Evolutionary conservation across 2,888 invertebrate genomes (phyloP).

Genomic region (Apotomis betuletana): DNA sequence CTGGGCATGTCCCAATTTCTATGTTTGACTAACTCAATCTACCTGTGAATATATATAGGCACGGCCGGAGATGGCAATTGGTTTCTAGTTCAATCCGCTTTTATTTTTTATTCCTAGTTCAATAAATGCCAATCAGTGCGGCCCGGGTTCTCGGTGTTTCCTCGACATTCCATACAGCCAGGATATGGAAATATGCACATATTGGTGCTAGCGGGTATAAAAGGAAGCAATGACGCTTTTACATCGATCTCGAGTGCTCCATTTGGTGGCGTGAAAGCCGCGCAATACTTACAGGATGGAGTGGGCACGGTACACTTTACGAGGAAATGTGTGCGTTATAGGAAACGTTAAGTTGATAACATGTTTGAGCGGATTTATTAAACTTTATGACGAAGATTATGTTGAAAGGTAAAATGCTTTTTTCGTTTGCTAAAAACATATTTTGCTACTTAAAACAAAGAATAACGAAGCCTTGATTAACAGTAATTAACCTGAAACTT

Average conservation of each 20-base stretch:
- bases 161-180: slow-evolving; percentile 17
- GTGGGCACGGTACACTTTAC: slow-evolving; percentile 5
- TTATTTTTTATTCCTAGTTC: slow-evolving; percentile 37
- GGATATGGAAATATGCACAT: slow-evolving; percentile 33
- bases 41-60: slow-evolving; percentile 17
- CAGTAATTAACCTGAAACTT: too few species aligned
- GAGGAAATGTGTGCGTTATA: slow-evolving; percentile 3
- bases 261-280: slow-evolving; percentile 34
- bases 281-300: slow-evolving; percentile 24
- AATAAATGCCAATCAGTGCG: slow-evolving; percentile 39
- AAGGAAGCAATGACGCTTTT: slow-evolving; percentile 35
- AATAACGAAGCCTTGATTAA: too few species aligned
- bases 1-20: slow-evolving; percentile 32
- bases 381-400: too few species aligned
- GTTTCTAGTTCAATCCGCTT: slow-evolving; percentile 26
- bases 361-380: too few species aligned
- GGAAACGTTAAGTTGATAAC: not conserved
- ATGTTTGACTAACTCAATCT: slow-evolving; percentile 27
- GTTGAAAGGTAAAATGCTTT: too few species aligned
- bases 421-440: too few species aligned
- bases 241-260: slow-evolving; percentile 37
- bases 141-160: slow-evolving; percentile 15
- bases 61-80: slow-evolving; percentile 25
- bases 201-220: slow-evolving; percentile 26
- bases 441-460: too few species aligned